Conservation (phyloP, 2,113 vertebrate species). For the Mastomys coucha region DNA sequence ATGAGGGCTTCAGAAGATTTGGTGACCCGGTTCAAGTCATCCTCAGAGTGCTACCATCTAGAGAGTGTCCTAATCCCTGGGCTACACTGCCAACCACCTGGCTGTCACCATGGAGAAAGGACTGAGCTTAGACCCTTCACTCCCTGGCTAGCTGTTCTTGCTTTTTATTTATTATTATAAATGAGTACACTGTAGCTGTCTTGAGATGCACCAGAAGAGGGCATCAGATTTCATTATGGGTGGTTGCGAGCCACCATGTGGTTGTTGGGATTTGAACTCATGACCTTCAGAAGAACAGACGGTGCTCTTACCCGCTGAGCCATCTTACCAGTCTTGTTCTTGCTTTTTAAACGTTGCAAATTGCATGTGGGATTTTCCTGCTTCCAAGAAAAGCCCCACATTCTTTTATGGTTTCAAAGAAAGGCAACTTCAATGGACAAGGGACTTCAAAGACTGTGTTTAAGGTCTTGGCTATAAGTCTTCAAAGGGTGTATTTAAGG, state of each 20-base stretch:
- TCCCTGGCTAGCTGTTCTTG: background rate
- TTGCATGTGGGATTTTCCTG: constrained; percentile 65
- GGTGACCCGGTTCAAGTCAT: background rate
- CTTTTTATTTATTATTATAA: too few relatives aligned
- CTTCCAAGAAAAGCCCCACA: background rate
- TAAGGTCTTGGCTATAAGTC: constrained; percentile 38
- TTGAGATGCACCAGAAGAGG: too few relatives aligned
- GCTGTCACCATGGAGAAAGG: background rate
- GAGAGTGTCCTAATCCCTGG: background rate
- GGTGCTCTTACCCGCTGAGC: too few relatives aligned
- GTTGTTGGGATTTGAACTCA: too few relatives aligned
- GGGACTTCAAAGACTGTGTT: constrained; percentile 59
- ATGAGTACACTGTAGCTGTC: too few relatives aligned
- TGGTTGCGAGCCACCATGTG: too few relatives aligned
- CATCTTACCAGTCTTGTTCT: too few relatives aligned
- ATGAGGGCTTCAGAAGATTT: constrained; percentile 14
- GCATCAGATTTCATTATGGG: too few relatives aligned
- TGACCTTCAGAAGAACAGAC: too few relatives aligned
- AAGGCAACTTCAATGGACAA: constrained; percentile 63
- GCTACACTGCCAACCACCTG: background rate
- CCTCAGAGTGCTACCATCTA: background rate
- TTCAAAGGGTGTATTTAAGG: constrained; percentile 67
- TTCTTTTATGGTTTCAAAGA: constrained; percentile 70
- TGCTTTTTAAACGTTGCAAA: constrained; percentile 5
- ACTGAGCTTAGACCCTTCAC: background rate